phyloP scores from a whole-genome alignment of 2,888 invertebrate species.

The Eristalis pertinax region DNA sequence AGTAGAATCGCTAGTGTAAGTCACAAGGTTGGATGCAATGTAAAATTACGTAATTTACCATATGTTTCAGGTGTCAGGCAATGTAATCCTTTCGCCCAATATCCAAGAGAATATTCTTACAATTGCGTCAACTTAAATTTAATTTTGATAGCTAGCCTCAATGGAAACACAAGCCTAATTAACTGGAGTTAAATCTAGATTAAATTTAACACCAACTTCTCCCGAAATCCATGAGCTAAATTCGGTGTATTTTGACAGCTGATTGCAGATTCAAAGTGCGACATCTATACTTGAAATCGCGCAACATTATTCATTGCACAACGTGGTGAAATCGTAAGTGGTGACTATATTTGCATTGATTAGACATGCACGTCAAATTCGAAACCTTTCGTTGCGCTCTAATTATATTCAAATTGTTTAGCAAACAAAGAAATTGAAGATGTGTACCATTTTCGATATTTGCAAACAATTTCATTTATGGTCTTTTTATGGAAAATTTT shows the following conservation, averaged over 20 bases:
- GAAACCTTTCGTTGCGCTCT: too few relatives aligned
- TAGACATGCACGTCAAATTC: too few relatives aligned
- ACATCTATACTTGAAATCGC: background rate
- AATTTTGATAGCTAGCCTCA: background rate
- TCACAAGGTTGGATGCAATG: conserved; percentile 6
- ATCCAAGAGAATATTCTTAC: background rate
- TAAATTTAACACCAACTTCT: background rate
- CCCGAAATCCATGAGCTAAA: background rate
- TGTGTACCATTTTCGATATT: too few relatives aligned
- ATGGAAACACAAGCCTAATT: background rate
- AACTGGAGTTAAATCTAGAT: background rate
- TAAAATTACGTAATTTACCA: conserved; percentile 56
- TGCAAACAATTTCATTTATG: too few relatives aligned
- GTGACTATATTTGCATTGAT: background rate
- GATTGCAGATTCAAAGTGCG: background rate
- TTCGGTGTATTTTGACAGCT: background rate
- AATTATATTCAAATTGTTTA: too few relatives aligned
- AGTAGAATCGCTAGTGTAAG: background rate
- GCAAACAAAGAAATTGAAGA: too few relatives aligned
- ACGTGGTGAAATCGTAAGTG: background rate
- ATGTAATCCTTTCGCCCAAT: background rate
- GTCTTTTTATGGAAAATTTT: too few relatives aligned
- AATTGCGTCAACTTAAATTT: background rate
- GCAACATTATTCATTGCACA: background rate
- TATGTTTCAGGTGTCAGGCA: conserved; percentile 1